Evolutionary conservation across 1,140 invertebrate species (phyloP).

Genomic region (Elysia chlorotica): DNA sequence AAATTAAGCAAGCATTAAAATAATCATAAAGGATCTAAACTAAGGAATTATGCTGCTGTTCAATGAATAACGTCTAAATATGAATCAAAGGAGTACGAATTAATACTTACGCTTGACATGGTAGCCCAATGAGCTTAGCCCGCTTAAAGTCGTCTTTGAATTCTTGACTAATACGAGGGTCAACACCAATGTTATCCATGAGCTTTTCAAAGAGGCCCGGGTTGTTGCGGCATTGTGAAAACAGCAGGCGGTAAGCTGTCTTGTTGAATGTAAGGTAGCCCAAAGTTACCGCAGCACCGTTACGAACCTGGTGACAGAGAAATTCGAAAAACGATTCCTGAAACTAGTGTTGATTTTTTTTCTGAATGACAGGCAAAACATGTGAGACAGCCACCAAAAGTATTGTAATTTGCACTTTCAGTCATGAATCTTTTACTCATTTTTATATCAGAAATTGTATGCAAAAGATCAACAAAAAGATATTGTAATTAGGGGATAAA

Average conservation of each 20-base stretch:
- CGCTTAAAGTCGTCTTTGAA: constrained; percentile 59
- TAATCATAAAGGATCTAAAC: no score
- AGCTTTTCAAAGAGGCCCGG: constrained; percentile 56
- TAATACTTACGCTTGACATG: constrained; percentile 53
- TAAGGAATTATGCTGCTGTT: background rate
- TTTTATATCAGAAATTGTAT: no score
- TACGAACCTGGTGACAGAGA: constrained; percentile 44
- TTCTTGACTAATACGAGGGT: constrained; percentile 55
- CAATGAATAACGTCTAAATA: background rate
- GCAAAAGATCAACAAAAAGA: no score
- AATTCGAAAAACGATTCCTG: no score
- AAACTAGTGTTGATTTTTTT: no score
- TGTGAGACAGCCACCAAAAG: background rate
- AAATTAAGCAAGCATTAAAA: no score
- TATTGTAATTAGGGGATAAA: no score
- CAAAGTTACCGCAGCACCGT: constrained; percentile 54
- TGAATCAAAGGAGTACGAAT: background rate
- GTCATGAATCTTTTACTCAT: no score
- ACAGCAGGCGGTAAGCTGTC: constrained; percentile 54
- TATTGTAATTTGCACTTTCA: no score
- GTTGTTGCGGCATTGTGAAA: constrained; percentile 56
- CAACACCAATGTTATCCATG: constrained; percentile 54
- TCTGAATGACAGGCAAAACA: no score
- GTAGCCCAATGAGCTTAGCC: constrained; percentile 56
- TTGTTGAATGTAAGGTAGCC: constrained; percentile 62